Evolutionary conservation across 2,113 vertebrate genomes (phyloP).

Genomic region (Anoura caudifer): DNA sequence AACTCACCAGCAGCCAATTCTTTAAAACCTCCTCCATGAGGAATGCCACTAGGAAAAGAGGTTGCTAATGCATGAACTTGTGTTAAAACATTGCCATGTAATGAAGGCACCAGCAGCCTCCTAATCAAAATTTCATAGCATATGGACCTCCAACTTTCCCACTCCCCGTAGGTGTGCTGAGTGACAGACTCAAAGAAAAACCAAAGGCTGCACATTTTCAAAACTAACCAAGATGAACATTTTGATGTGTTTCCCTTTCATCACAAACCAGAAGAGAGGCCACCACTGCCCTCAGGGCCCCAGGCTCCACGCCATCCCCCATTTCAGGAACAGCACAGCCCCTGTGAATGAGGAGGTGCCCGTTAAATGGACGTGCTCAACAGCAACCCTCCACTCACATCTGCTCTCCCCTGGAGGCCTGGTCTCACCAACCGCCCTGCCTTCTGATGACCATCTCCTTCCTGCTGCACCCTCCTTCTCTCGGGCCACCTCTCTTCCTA

Average conservation of each 20-base stretch:
- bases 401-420: neutral
- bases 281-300: neutral
- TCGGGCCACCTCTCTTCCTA: neutral
- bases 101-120: neutral
- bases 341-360: neutral
- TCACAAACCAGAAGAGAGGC: neutral
- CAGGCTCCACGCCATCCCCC: neutral
- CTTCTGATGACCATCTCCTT: neutral
- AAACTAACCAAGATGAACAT: neutral
- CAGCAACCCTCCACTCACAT: fast-evolving
- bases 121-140: neutral
- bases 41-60: neutral
- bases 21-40: neutral
- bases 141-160: neutral
- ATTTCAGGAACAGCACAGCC: neutral
- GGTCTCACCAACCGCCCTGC: fast-evolving
- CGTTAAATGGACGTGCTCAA: fast-evolving
- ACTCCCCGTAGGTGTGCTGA: neutral
- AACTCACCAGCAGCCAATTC: neutral
- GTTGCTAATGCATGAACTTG: neutral
- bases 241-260: neutral
- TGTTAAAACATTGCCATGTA: neutral
- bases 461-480: neutral
- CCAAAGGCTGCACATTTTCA: neutral
- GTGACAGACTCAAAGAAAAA: neutral